Base-by-base conservation (phyloP, 1,140 invertebrate genomes). In the Subanguina moxae region DNA sequence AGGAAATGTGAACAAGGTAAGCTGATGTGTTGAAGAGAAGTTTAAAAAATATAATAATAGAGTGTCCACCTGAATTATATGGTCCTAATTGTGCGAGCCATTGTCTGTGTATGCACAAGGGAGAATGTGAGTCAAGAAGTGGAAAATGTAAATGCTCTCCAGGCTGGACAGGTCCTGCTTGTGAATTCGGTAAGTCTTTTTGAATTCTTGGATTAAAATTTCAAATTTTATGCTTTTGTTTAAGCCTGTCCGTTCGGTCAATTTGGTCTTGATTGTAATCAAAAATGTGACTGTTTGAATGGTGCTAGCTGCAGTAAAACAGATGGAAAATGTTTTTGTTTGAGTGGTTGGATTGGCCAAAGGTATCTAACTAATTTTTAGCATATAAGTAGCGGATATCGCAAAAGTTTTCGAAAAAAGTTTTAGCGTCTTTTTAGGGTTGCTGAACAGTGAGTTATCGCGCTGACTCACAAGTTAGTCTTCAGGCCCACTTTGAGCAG, bases 51-150 rank as follows among this genome's bases (percentile, higher is more conserved):
- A 5, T 38, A 38, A 5, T 48, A 78, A 70, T 65, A 80, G 75
- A 70, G 38, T 86, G 85, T 73, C 82, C 84, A 0, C 32, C 69
- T 5, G 84, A 83, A 0, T 67, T 77, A 32, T 85, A 82, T 74
- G 85, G 85, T 1, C 79, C 83, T 0, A 76, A 73, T 65, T 83
- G 82, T 62, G 76, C 74, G n/a, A 65, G 64, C 1, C 78, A 80
- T 63, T 80, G 78, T 65, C 56, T 80, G 13, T 80, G 78, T 66
- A 77, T 80, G 76, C 67, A 80, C 57, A 69, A 69, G 25, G 69
- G 75, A 8, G 64, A 64, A 17, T 83, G 82, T 64, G 64, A 77
- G 64, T 72, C 78, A 21, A 25, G 62, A 45, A 82, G 71, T 25
- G 83, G 83, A 43, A 61, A 72, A 11, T 82, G 82, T n/a, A 66